Percentiles rank a stretch among this genome's conserved stretches.
Evolutionary conservation across 2,113 vertebrate genomes (phyloP).

Genomic region (Budorcas taxicolor): DNA sequence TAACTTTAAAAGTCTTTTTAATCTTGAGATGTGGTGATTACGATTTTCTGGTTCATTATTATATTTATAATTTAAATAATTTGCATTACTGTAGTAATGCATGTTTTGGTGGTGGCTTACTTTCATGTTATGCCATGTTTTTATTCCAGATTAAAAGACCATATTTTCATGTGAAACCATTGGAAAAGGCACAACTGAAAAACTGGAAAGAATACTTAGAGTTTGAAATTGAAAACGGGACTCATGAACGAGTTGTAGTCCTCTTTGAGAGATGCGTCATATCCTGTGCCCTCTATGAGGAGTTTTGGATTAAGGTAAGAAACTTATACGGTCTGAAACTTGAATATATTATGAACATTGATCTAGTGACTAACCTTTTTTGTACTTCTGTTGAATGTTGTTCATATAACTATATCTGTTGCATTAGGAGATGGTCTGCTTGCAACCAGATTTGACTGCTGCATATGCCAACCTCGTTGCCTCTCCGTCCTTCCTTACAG

Average conservation of each 20-base stretch:
- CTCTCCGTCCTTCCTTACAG: slow-evolving; percentile 99
- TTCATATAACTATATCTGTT: slow-evolving; percentile 99
- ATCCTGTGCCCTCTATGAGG: slow-evolving; percentile 99
- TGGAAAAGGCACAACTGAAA: slow-evolving; percentile 97
- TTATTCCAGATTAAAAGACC: slow-evolving; percentile 94
- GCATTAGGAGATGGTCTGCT: slow-evolving; percentile 99
- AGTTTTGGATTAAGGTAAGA: slow-evolving; percentile 99
- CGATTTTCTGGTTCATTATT: background rate
- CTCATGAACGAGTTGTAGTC: slow-evolving; percentile 96
- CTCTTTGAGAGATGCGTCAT: slow-evolving; percentile 99
- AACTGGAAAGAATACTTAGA: slow-evolving; percentile 99
- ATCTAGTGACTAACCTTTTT: slow-evolving; percentile 95
- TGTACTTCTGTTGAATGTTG: slow-evolving; percentile 99
- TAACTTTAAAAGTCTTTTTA: background rate
- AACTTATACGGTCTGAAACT: slow-evolving; percentile 64
- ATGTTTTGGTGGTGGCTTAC: background rate
- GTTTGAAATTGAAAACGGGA: slow-evolving; percentile 98
- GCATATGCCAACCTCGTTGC: slow-evolving; percentile 99
- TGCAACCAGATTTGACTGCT: slow-evolving; percentile 99
- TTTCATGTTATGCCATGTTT: slow-evolving; percentile 27
- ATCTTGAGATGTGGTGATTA: background rate
- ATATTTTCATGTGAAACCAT: slow-evolving; percentile 98
- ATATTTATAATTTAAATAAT: background rate
- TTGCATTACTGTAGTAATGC: background rate
- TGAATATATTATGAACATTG: slow-evolving; percentile 85